These are phyloP conservation scores for Prolemur simus DNA, from an alignment of 2,113 vertebrate genomes.

Conservation along the genomic window DNA sequence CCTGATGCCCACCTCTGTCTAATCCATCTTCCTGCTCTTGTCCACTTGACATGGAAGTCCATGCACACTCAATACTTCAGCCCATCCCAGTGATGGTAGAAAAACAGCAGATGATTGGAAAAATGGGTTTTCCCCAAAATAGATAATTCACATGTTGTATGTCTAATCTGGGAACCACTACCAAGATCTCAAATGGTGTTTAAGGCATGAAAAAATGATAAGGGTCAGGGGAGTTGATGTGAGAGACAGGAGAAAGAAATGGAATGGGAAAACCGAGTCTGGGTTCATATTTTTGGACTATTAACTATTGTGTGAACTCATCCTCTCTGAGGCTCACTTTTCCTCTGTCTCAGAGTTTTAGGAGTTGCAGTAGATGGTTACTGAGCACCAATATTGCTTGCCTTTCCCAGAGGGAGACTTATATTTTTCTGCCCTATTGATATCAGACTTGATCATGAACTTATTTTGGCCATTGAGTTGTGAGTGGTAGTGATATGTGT, in stretches of 20 bases:
- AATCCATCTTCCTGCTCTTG: neutral
- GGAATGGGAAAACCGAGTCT: neutral
- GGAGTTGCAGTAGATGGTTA: too few relatives aligned
- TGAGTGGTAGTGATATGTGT: neutral
- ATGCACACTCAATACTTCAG: neutral
- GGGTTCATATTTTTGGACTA: neutral
- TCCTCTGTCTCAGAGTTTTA: neutral
- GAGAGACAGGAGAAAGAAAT: neutral
- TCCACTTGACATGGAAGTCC: neutral
- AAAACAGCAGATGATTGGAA: neutral
- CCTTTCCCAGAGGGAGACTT: neutral
- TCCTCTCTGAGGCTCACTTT: neutral
- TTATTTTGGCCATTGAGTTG: neutral
- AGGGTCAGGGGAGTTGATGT: neutral
- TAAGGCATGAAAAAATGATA: neutral
- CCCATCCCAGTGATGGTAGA: neutral
- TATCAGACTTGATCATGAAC: neutral
- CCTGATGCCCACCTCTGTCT: neutral
- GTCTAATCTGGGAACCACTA: neutral
- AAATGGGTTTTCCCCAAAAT: neutral
- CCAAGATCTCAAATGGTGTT: neutral
- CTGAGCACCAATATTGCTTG: neutral
- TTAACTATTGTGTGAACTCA: neutral
- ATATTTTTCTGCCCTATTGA: neutral
- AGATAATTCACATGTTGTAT: neutral